These are phyloP conservation scores for Pedicia rivosa DNA, from an alignment of 2,888 invertebrate species.

Conservation along the genomic window DNA sequence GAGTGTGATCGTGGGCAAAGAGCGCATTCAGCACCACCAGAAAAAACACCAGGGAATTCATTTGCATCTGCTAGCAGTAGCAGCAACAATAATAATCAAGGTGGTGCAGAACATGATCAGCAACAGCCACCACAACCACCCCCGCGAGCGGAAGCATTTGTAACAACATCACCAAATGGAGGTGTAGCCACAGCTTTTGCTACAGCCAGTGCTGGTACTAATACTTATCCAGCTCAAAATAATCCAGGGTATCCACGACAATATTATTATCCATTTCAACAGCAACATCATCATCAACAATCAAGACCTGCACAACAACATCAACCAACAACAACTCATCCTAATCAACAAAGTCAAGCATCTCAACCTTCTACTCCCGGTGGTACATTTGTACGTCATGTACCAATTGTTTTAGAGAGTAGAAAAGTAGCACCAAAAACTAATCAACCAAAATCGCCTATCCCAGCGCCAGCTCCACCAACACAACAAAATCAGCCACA, in stretches of 20 bases:
- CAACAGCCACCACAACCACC: constrained; percentile 23
- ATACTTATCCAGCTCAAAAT: background rate
- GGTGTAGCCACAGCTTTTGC: constrained; percentile 5
- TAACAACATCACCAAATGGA: constrained; percentile 20
- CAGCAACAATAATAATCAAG: constrained; percentile 21
- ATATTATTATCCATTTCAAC: constrained; percentile 3
- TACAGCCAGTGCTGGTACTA: constrained; percentile 4
- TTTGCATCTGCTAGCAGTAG: constrained; percentile 20
- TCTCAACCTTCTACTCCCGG: constrained; percentile 20
- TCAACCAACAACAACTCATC: constrained; percentile 7
- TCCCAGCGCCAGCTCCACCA: constrained; percentile 27
- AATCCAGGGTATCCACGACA: background rate
- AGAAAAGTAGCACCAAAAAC: constrained; percentile 22
- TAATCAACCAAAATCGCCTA: too few relatives aligned
- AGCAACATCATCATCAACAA: constrained; percentile 2
- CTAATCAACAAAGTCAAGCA: background rate
- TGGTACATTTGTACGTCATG: constrained; percentile 46
- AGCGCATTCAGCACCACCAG: constrained; percentile 68
- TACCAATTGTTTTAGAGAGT: constrained; percentile 80
- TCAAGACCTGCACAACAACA: constrained; percentile 4
- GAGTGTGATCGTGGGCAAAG: constrained; percentile 39
- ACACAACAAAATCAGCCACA: constrained; percentile 16
- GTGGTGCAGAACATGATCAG: constrained; percentile 17
- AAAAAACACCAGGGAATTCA: constrained; percentile 18
- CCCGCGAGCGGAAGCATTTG: constrained; percentile 23